These are phyloP conservation scores for Epizoanthus scotinus DNA, from an alignment of 92 coral and sea anemone genomes.

Conservation along the genomic window DNA sequence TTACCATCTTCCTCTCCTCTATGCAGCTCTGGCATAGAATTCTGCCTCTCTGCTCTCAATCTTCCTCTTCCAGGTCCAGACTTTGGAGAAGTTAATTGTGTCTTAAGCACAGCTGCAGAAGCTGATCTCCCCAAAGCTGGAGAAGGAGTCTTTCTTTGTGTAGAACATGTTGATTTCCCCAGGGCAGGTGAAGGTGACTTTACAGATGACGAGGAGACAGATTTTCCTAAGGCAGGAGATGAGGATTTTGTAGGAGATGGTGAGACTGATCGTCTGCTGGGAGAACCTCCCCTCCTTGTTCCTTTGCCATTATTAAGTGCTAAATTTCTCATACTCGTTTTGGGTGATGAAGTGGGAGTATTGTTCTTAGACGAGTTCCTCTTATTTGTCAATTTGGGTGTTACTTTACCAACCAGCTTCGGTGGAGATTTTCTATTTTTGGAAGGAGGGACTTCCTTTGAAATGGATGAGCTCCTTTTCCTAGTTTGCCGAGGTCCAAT, in stretches of 20 bases:
- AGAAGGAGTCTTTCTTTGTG: slow-evolving; percentile 31
- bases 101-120: slow-evolving; percentile 12
- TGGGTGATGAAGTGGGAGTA: slow-evolving; percentile 52
- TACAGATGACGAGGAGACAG: slow-evolving; percentile 12
- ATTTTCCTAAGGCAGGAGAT: slow-evolving; percentile 31
- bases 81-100: slow-evolving; percentile 30
- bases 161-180: slow-evolving; percentile 20
- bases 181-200: slow-evolving; percentile 40
- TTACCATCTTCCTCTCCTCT: slow-evolving; percentile 81
- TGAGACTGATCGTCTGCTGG: slow-evolving; percentile 55
- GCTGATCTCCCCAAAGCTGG: slow-evolving; percentile 36
- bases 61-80: slow-evolving; percentile 61
- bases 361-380: slow-evolving; percentile 55
- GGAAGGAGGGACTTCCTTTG: slow-evolving; percentile 48
- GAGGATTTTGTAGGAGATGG: slow-evolving; percentile 52
- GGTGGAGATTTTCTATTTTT: slow-evolving; percentile 68
- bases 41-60: slow-evolving; percentile 79
- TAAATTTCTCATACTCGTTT: slow-evolving; percentile 43
- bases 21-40: slow-evolving; percentile 65
- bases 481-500: slow-evolving; percentile 79
- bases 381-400: slow-evolving; percentile 63
- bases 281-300: slow-evolving; percentile 62
- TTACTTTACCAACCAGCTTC: slow-evolving; percentile 71
- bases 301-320: slow-evolving; percentile 64
- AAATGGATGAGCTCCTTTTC: slow-evolving; percentile 60